These are phyloP conservation scores for Xanthostigma xanthostigma DNA, from an alignment of 2,888 invertebrate species.

Conservation along the genomic window DNA sequence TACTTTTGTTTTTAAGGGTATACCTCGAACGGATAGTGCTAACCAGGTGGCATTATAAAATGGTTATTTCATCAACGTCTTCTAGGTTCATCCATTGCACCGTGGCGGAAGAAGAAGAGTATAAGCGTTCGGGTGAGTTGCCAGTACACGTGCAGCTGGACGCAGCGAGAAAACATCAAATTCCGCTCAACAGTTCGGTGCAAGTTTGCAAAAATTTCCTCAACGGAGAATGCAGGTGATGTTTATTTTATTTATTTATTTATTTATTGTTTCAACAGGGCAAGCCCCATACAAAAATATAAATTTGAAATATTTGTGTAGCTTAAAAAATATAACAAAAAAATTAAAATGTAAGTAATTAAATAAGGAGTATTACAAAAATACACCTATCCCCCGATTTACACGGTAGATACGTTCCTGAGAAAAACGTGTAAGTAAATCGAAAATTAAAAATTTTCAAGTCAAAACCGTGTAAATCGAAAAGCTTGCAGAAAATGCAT, in stretches of 20 bases:
- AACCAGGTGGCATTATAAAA: neutral
- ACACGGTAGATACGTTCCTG: too few species aligned
- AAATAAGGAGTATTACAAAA: too few species aligned
- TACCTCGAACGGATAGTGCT: neutral
- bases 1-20: neutral
- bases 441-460: too few species aligned
- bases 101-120: conserved; percentile 61
- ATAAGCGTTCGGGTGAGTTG: conserved; percentile 54
- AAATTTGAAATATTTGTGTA: too few species aligned
- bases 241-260: neutral
- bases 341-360: too few species aligned
- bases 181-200: conserved; percentile 26
- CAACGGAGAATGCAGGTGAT: conserved; percentile 31
- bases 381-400: too few species aligned
- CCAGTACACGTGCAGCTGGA: conserved; percentile 37
- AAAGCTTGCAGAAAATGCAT: too few species aligned
- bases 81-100: conserved; percentile 60
- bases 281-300: too few species aligned
- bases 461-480: too few species aligned
- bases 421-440: too few species aligned
- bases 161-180: conserved; percentile 27
- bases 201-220: conserved; percentile 34
- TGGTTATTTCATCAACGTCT: conserved; percentile 1
- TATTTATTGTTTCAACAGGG: too few species aligned
- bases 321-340: too few species aligned